Evolutionary conservation across 2,888 invertebrate species (phyloP).

Genomic region (Kryphioiulus occultus): DNA sequence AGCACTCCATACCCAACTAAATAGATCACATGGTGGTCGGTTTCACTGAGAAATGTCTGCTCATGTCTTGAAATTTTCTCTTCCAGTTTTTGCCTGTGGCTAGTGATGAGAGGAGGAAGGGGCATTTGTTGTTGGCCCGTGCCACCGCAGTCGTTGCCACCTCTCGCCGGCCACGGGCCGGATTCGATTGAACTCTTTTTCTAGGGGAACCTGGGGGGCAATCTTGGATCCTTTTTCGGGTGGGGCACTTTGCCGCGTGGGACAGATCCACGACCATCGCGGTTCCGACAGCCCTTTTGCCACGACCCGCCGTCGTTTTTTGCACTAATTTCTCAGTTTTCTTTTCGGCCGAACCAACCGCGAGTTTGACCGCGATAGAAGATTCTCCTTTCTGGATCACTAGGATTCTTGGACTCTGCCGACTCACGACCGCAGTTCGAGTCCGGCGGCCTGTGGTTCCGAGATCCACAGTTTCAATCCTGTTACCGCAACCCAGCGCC

Average conservation of each 20-base stretch:
- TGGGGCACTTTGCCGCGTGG: neutral
- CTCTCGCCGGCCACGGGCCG: neutral
- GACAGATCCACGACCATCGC: too few relatives aligned
- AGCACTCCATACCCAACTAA: too few relatives aligned
- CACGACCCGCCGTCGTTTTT: neutral
- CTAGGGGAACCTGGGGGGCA: neutral
- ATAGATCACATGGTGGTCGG: neutral
- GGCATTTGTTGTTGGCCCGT: neutral
- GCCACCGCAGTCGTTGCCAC: neutral
- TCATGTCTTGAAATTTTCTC: neutral
- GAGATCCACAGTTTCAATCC: too few relatives aligned
- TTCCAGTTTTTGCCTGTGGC: neutral
- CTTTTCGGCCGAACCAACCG: neutral
- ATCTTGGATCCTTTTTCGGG: neutral
- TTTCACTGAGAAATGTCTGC: neutral
- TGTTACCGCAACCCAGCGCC: too few relatives aligned
- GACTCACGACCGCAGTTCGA: neutral
- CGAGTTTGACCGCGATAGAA: too few relatives aligned
- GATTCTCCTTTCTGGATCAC: too few relatives aligned
- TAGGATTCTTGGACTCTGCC: neutral
- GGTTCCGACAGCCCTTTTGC: neutral
- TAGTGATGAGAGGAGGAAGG: neutral
- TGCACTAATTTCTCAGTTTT: neutral
- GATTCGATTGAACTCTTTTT: slow-evolving; percentile 11
- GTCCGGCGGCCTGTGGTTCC: neutral